A percentile compares a stretch with the other conserved stretches of the same genome.
These are phyloP conservation scores for Oligia strigilis DNA, from an alignment of 2,888 invertebrate species.

Conservation along the genomic window DNA sequence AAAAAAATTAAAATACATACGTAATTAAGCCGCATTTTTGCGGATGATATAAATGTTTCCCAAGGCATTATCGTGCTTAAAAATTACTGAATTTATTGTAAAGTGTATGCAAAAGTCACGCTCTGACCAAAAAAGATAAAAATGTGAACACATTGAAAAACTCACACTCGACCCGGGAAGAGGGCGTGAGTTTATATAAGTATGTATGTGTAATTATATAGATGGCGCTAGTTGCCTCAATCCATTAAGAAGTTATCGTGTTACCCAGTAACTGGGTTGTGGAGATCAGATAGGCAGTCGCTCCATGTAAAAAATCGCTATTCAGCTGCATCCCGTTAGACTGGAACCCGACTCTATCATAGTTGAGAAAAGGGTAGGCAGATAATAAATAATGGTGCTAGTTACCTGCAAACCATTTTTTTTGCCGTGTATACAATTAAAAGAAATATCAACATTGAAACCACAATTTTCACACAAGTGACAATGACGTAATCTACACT, in stretches of 20 bases:
- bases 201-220: neutral
- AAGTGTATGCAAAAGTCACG: neutral
- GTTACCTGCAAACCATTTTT: neutral
- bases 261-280: neutral
- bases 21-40: neutral
- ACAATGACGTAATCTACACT: constrained; percentile 5
- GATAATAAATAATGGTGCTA: neutral
- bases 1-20: neutral
- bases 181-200: neutral
- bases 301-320: neutral
- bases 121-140: neutral
- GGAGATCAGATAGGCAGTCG: neutral
- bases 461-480: constrained; percentile 12
- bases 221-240: constrained; percentile 2
- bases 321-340: neutral
- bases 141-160: neutral
- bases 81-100: neutral
- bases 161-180: neutral
- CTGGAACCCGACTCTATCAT: neutral
- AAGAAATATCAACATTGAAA: constrained; percentile 9
- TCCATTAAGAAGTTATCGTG: neutral
- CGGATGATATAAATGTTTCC: neutral
- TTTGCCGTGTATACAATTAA: constrained; percentile 12
- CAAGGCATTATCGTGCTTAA: neutral
- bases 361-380: neutral